phyloP scores from a whole-genome alignment of 2,797 vertebrate species.

The Cottoperca gobio region DNA sequence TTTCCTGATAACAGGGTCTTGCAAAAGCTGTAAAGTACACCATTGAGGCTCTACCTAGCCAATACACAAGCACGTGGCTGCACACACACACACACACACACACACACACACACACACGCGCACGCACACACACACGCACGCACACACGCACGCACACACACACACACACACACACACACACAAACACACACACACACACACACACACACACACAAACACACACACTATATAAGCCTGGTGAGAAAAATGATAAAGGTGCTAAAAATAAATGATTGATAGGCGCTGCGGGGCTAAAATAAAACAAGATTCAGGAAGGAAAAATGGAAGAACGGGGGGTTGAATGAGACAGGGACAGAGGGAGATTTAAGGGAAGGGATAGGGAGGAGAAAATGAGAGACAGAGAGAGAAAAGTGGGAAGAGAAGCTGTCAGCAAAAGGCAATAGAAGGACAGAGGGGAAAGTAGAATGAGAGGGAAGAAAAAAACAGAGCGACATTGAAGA shows the following conservation, averaged over 20 bases:
- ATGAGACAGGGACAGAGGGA: conserved; percentile 36
- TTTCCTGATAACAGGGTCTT: conserved; percentile 41
- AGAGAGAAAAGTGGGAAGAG: conserved; percentile 44
- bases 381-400: conserved; percentile 39
- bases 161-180: too few relatives aligned
- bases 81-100: too few relatives aligned
- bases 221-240: conserved; percentile 18
- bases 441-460: conserved; percentile 50
- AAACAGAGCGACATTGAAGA: conserved; percentile 50
- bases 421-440: conserved; percentile 62
- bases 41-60: conserved; percentile 13
- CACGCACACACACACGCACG: too few relatives aligned
- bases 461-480: conserved; percentile 38
- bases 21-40: conserved; percentile 46
- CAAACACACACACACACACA: background rate
- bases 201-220: conserved; percentile 6
- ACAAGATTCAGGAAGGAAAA: conserved; percentile 58
- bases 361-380: conserved; percentile 55
- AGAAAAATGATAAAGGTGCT: conserved; percentile 65
- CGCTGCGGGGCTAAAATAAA: conserved; percentile 65
- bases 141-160: too few relatives aligned
- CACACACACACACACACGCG: too few relatives aligned
- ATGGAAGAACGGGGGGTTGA: conserved; percentile 39
- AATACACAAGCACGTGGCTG: background rate
- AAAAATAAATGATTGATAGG: conserved; percentile 82